phyloP scores from a whole-genome alignment of 37 sponge, comb jelly and placozoan genomes.

The Aplysina aerophoba region DNA sequence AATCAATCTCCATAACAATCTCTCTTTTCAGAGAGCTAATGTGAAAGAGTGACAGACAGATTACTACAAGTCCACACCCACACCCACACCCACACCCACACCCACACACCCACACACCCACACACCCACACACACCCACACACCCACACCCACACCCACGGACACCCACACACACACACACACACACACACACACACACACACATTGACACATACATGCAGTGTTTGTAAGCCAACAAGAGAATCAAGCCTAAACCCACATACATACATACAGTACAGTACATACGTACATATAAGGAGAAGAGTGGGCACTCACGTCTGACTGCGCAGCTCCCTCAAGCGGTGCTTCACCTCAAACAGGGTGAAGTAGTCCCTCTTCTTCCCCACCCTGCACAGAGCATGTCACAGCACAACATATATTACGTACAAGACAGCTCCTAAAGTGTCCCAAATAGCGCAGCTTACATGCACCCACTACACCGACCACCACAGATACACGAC shows the following conservation, averaged over 20 bases:
- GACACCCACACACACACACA: background rate
- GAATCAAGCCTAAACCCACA: constrained; percentile 15
- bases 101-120: constrained; percentile 3
- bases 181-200: background rate
- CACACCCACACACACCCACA: background rate
- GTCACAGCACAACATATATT: too few relatives aligned
- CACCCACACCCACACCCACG: constrained; percentile 2
- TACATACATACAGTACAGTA: background rate
- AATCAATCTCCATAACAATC: constrained; percentile 12
- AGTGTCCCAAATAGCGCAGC: too few relatives aligned
- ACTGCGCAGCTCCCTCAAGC: too few relatives aligned
- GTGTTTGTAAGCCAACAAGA: too few relatives aligned
- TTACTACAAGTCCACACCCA: background rate
- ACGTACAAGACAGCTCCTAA: too few relatives aligned
- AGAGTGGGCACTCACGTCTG: too few relatives aligned
- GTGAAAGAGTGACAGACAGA: background rate
- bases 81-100: background rate
- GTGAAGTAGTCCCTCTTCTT: too few relatives aligned
- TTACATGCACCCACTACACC: too few relatives aligned
- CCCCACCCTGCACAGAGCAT: too few relatives aligned
- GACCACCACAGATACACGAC: too few relatives aligned
- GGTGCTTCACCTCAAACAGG: too few relatives aligned
- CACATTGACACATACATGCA: background rate
- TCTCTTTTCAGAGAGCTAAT: constrained; percentile 38
- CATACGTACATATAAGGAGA: too few relatives aligned